Evolutionary conservation across 2,797 vertebrate species (phyloP).

Genomic region (Gorsachius magnificus): DNA sequence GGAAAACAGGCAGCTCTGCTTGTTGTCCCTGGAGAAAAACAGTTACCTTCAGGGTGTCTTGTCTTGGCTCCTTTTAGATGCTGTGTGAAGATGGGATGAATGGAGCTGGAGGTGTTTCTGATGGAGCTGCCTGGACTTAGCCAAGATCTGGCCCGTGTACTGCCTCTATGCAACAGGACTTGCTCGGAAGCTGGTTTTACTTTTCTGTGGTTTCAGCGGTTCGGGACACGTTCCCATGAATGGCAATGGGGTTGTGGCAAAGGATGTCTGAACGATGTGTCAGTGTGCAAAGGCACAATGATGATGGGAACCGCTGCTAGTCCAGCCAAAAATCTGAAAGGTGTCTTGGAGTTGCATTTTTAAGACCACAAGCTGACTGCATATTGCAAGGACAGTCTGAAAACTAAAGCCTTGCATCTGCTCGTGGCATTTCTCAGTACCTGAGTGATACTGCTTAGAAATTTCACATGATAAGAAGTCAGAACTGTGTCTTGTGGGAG

Average conservation of each 20-base stretch:
- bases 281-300: accelerated
- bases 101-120: neutral
- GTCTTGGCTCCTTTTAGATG: neutral
- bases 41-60: neutral
- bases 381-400: neutral
- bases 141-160: too few species aligned
- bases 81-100: neutral
- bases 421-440: neutral
- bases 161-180: neutral
- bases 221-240: accelerated
- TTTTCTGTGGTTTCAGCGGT: neutral
- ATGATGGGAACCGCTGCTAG: neutral
- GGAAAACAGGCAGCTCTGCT: neutral
- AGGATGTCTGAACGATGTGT: neutral
- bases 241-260: neutral
- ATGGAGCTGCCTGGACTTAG: neutral
- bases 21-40: neutral
- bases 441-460: neutral
- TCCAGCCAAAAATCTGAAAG: neutral
- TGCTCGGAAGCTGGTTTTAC: neutral
- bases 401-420: neutral
- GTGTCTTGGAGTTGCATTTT: neutral
- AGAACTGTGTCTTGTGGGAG: neutral
- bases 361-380: neutral
- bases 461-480: neutral